These are phyloP conservation scores for Nycticryphes semicollaris DNA, from an alignment of 2,113 vertebrate species.

Conservation along the genomic window DNA sequence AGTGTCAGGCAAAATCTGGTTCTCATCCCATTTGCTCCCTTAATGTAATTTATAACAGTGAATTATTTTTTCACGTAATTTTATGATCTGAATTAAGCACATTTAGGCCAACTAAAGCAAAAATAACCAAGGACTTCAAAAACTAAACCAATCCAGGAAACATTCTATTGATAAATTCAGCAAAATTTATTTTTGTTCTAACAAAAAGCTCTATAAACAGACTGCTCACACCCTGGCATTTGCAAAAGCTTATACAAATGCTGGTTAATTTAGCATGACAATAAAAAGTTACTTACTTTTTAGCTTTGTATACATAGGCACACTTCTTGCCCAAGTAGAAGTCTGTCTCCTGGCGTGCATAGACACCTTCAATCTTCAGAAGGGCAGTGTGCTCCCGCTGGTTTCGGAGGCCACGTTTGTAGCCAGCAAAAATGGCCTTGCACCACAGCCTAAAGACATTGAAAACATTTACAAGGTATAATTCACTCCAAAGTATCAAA, in stretches of 20 bases:
- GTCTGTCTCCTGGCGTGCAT: conserved; percentile 89
- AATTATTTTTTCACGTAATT: background rate
- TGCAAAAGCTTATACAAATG: background rate
- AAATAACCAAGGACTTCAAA: background rate
- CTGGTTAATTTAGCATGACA: background rate
- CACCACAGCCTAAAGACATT: conserved; percentile 87
- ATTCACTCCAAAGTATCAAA: background rate
- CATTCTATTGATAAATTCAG: background rate
- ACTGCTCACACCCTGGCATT: background rate
- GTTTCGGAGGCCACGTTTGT: conserved; percentile 95
- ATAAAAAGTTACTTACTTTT: conserved; percentile 83
- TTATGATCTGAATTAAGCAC: background rate
- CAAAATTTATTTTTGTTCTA: background rate
- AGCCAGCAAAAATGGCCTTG: conserved; percentile 96
- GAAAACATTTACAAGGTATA: background rate
- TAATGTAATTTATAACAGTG: background rate
- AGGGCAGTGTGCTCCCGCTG: conserved; percentile 96
- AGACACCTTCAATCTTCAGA: conserved; percentile 95
- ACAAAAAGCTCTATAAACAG: background rate
- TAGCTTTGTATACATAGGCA: conserved; percentile 98
- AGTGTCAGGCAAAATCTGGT: background rate
- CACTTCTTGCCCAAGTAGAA: conserved; percentile 97
- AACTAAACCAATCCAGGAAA: background rate
- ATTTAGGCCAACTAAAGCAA: background rate
- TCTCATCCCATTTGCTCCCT: background rate